Conservation (phyloP, 2,113 vertebrate genomes). For the Sturnira hondurensis region DNA sequence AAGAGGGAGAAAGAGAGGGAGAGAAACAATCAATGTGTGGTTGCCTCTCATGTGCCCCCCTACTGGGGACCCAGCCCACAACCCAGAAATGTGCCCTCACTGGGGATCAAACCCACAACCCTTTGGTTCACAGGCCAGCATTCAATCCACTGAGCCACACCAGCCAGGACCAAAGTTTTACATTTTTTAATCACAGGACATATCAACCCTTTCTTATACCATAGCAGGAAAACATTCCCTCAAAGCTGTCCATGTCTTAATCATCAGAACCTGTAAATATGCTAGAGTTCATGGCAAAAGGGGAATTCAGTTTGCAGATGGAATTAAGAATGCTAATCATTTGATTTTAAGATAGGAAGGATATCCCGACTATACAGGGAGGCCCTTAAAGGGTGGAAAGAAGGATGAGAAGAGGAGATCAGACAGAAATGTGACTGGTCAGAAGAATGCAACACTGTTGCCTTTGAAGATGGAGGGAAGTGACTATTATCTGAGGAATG, state of each 20-base stretch:
- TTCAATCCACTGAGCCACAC: no score
- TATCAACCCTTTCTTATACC: not conserved
- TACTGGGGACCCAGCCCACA: no score
- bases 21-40: no score
- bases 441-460: not conserved
- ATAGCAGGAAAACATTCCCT: not conserved
- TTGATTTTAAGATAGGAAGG: not conserved
- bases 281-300: not conserved
- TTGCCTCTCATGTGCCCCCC: no score
- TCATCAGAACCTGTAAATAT: not conserved
- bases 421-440: not conserved
- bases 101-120: no score
- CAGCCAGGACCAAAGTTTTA: not conserved
- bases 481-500: not conserved
- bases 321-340: not conserved
- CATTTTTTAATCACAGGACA: not conserved
- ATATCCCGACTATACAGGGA: not conserved
- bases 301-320: not conserved
- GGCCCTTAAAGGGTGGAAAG: not conserved
- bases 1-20: no score
- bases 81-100: no score
- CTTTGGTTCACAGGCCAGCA: no score
- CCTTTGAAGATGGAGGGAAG: not conserved
- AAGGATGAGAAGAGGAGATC: not conserved
- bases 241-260: not conserved